phyloP scores from a whole-genome alignment of 1,140 invertebrate genomes.

The Sitobion miscanthi region DNA sequence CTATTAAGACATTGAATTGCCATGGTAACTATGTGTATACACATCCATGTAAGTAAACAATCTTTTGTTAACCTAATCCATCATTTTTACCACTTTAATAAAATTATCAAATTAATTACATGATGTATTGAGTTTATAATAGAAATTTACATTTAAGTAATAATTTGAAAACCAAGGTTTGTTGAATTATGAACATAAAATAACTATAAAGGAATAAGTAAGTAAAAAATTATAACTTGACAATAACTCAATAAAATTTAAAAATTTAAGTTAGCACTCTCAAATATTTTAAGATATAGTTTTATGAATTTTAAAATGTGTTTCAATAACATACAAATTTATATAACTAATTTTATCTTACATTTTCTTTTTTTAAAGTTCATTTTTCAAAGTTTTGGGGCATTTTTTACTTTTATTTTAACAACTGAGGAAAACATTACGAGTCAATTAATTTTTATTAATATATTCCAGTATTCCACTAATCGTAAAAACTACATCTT shows the following conservation, averaged over 20 bases:
- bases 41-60: background rate
- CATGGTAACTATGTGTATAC: background rate
- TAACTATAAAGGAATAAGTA: background rate
- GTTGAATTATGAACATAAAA: background rate
- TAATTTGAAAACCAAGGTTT: background rate
- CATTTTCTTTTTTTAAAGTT: too few species aligned
- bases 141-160: background rate
- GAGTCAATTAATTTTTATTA: too few species aligned
- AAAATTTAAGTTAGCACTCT: background rate
- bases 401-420: too few species aligned
- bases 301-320: too few species aligned
- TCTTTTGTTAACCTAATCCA: conserved; percentile 11
- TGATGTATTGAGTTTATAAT: background rate
- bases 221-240: background rate
- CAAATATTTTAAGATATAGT: background rate
- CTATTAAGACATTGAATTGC: conserved; percentile 16
- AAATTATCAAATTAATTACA: background rate
- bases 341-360: too few species aligned
- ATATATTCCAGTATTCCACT: too few species aligned
- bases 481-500: too few species aligned
- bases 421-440: too few species aligned
- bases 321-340: too few species aligned
- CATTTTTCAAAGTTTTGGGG: too few species aligned
- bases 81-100: background rate
- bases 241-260: background rate